Evolutionary conservation across 2,888 invertebrate genomes (phyloP).

Genomic region (Epinotia ramella): DNA sequence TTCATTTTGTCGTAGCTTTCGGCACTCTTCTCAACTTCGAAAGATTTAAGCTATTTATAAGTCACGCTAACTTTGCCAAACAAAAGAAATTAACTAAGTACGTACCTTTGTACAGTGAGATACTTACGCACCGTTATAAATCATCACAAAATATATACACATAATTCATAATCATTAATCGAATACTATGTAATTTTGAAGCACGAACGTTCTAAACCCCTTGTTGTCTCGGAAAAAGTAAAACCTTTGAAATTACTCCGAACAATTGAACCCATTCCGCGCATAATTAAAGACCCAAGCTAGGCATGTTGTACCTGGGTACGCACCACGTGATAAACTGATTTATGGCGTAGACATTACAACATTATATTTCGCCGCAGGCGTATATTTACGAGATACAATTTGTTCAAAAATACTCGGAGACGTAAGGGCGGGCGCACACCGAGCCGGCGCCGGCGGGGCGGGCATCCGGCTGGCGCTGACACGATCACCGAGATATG

Average conservation of each 20-base stretch:
- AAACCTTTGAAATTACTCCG: constrained; percentile 8
- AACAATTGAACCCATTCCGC: constrained; percentile 20
- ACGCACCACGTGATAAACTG: constrained; percentile 16
- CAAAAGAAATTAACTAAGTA: too few species aligned
- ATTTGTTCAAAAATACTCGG: constrained; percentile 10
- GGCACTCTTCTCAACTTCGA: not conserved
- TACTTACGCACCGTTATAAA: too few species aligned
- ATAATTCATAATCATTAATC: too few species aligned
- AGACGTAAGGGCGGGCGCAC: not conserved
- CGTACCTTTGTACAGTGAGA: too few species aligned
- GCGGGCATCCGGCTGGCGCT: not conserved
- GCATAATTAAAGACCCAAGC: constrained; percentile 29
- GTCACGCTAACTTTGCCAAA: too few species aligned
- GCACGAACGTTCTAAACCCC: not conserved
- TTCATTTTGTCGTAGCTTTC: too few species aligned
- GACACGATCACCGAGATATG: constrained; percentile 12
- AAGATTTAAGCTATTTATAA: not conserved
- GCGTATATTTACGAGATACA: constrained; percentile 21
- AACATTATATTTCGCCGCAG: constrained; percentile 19
- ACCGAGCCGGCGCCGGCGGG: constrained; percentile 8
- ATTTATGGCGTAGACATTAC: constrained; percentile 17
- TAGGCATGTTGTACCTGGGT: constrained; percentile 19
- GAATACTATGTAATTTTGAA: not conserved
- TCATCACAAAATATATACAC: too few species aligned
- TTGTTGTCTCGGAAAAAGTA: not conserved